phyloP scores from a whole-genome alignment of 2,797 vertebrate species.

The Chrysocyon brachyurus region DNA sequence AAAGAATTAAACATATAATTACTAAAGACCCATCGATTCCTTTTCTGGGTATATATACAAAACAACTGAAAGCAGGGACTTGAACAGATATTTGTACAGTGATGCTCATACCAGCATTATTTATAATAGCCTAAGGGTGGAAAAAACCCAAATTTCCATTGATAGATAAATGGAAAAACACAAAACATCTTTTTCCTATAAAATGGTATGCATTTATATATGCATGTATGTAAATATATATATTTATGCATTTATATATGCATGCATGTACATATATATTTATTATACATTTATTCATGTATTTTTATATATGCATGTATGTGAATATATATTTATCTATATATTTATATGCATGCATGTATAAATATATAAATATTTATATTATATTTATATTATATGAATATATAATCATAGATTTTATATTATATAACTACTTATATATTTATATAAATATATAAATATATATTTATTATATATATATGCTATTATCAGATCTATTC shows the following conservation, averaged over 20 bases:
- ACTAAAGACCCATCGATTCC: neutral
- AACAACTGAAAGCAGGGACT: neutral
- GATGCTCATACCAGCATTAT: neutral
- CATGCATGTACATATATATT: fast-evolving
- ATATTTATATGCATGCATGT: too few species aligned
- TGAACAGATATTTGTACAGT: neutral
- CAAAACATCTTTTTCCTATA: neutral
- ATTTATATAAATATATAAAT: too few species aligned
- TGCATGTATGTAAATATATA: neutral
- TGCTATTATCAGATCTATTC: neutral
- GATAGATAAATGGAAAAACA: neutral
- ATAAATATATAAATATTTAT: too few species aligned
- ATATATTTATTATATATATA: too few species aligned
- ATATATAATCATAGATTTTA: too few species aligned
- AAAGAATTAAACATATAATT: neutral
- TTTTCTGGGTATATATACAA: neutral
- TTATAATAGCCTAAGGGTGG: neutral
- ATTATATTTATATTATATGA: too few species aligned
- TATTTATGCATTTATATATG: neutral
- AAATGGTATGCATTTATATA: neutral
- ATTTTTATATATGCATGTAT: too few species aligned
- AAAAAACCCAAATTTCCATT: neutral
- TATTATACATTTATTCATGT: too few species aligned
- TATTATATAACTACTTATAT: too few species aligned
- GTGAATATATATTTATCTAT: too few species aligned